A percentile compares a stretch with the other conserved stretches of the same genome.
These are phyloP conservation scores for Hemicrepidius hirtus DNA, from an alignment of 2,888 invertebrate species.

Conservation along the genomic window DNA sequence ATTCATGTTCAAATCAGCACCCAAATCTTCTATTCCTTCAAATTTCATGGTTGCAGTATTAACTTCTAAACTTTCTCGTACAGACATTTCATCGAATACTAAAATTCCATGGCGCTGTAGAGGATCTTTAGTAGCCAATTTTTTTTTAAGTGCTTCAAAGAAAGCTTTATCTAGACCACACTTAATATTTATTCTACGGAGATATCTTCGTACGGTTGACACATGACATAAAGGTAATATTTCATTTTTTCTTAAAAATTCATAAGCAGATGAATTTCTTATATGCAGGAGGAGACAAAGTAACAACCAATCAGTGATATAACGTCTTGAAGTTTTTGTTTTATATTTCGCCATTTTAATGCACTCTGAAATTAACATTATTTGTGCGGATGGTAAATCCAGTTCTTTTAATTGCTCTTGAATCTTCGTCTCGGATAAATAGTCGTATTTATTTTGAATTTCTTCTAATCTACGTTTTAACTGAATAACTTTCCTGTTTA, in stretches of 20 bases:
- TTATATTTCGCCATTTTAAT: slow-evolving; percentile 17
- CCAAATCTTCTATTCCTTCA: slow-evolving; percentile 35
- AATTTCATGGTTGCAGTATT: slow-evolving; percentile 38
- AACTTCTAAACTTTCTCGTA: slow-evolving; percentile 26
- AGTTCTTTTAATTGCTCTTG: background rate
- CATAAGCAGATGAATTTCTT: slow-evolving; percentile 28
- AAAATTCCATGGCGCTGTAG: slow-evolving; percentile 24
- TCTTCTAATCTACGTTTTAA: background rate
- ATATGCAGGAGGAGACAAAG: slow-evolving; percentile 37
- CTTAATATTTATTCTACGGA: slow-evolving; percentile 31
- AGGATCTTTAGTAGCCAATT: slow-evolving; percentile 25
- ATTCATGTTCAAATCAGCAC: background rate
- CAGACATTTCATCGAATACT: slow-evolving; percentile 40
- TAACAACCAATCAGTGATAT: slow-evolving; percentile 38
- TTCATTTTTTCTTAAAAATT: slow-evolving; percentile 28
- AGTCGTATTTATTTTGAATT: background rate
- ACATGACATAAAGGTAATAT: slow-evolving; percentile 32
- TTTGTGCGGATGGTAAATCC: background rate
- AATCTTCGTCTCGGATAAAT: background rate
- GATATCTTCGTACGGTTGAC: slow-evolving; percentile 32
- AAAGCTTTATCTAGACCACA: slow-evolving; percentile 43
- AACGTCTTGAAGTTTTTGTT: slow-evolving; percentile 26
- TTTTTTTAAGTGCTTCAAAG: slow-evolving; percentile 37
- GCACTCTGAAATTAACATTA: slow-evolving; percentile 29
- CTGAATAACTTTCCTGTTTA: too few relatives aligned